These are phyloP conservation scores for Tricholaema leucomelas DNA, from an alignment of 2,113 vertebrate genomes.

Conservation along the genomic window DNA sequence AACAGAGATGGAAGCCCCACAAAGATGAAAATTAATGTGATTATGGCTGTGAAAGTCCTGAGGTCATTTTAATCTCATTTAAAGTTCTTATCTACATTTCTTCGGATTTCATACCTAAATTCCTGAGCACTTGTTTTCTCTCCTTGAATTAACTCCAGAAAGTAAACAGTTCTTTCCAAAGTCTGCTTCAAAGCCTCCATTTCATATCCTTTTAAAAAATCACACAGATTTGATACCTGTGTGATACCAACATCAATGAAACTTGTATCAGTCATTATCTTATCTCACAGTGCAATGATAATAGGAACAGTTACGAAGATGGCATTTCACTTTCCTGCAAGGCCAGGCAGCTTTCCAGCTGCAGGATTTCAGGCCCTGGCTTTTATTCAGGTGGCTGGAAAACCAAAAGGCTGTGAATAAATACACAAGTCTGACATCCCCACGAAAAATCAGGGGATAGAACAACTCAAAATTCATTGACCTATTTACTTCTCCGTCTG, in stretches of 20 bases:
- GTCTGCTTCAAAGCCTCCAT: background rate
- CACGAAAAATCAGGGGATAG: background rate
- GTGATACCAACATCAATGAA: background rate
- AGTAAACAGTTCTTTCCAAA: background rate
- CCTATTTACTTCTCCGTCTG: conserved; percentile 25
- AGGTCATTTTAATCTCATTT: background rate
- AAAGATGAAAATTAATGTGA: background rate
- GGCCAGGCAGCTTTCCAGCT: conserved; percentile 17
- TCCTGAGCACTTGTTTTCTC: background rate
- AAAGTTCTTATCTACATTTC: background rate
- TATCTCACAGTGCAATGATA: background rate
- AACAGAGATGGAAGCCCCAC: background rate
- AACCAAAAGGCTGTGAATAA: background rate
- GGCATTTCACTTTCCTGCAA: conserved; percentile 2
- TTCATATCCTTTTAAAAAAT: background rate
- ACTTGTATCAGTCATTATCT: background rate
- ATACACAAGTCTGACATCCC: background rate
- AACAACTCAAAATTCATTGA: conserved; percentile 30
- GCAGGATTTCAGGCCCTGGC: conserved; percentile 2
- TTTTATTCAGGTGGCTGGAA: conserved; percentile 34
- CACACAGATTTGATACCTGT: background rate
- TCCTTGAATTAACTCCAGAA: background rate
- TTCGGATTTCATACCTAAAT: background rate
- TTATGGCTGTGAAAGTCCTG: background rate
- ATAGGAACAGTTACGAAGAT: background rate